Percentiles rank a stretch among this genome's conserved stretches.
These are phyloP conservation scores for Campylorhamphus procurvoides DNA, from an alignment of 2,113 vertebrate genomes.

Conservation along the genomic window DNA sequence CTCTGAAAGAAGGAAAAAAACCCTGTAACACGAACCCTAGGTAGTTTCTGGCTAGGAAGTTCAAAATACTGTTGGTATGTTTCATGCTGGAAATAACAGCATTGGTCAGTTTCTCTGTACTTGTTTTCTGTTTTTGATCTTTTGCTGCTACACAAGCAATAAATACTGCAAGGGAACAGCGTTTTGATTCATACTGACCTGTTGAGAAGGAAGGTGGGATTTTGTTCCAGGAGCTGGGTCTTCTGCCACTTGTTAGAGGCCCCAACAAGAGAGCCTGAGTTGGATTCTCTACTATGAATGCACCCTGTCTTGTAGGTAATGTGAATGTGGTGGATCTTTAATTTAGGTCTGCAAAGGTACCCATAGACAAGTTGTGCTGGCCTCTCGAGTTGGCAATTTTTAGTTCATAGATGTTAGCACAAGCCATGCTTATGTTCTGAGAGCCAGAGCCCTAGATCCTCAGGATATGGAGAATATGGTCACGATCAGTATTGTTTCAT, in stretches of 20 bases:
- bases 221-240: not conserved
- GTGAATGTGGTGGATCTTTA: not conserved
- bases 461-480: not conserved
- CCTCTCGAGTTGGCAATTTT: not conserved
- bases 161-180: not conserved
- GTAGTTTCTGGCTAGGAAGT: not conserved
- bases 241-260: not conserved
- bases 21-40: fast-evolving
- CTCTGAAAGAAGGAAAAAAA: not conserved
- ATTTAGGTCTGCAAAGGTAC: not conserved
- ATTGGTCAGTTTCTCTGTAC: not conserved
- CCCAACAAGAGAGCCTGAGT: fast-evolving
- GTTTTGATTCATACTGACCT: not conserved
- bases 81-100: not conserved
- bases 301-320: not conserved
- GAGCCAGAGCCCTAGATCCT: not conserved
- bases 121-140: not conserved
- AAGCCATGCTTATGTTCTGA: not conserved
- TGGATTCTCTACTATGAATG: not conserved
- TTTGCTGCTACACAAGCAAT: not conserved
- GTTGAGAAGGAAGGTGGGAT: not conserved
- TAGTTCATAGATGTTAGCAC: not conserved
- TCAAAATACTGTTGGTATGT: not conserved
- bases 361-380: not conserved
- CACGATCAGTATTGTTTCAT: not conserved